phyloP scores from a whole-genome alignment of 2,888 invertebrate genomes.

The Lepetodrilus schrolli region DNA sequence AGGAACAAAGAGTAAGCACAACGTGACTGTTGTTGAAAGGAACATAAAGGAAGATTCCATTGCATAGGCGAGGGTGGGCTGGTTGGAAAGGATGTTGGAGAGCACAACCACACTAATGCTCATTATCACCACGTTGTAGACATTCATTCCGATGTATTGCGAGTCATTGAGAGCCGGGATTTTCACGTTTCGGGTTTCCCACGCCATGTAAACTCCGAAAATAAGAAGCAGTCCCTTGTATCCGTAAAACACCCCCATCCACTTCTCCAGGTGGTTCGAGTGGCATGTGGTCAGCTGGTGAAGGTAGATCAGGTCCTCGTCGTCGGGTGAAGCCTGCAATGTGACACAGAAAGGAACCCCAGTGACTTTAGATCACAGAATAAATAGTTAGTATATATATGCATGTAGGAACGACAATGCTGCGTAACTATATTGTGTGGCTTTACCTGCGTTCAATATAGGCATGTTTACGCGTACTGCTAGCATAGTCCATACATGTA shows the following conservation, averaged over 20 bases:
- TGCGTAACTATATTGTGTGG: too few species aligned
- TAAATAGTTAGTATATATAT: too few species aligned
- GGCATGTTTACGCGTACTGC: too few species aligned
- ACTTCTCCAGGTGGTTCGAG: conserved; percentile 89
- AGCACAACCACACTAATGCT: conserved; percentile 90
- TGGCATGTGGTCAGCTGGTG: conserved; percentile 89
- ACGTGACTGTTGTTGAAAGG: conserved; percentile 88
- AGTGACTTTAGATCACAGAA: too few species aligned
- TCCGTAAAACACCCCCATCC: conserved; percentile 91
- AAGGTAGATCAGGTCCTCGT: conserved; percentile 71
- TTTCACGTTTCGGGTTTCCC: conserved; percentile 90
- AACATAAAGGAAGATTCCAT: conserved; percentile 88
- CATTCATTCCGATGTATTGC: conserved; percentile 92
- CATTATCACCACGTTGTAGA: conserved; percentile 92
- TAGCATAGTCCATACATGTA: too few species aligned
- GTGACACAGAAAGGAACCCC: background rate
- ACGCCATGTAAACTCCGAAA: conserved; percentile 95
- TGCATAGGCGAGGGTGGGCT: conserved; percentile 69
- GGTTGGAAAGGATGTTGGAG: conserved; percentile 89
- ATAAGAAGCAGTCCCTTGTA: conserved; percentile 91
- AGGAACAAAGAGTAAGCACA: conserved; percentile 90
- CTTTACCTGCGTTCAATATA: too few species aligned
- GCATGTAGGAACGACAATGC: too few species aligned
- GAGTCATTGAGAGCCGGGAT: conserved; percentile 94
- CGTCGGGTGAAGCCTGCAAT: conserved; percentile 61